Conservation (phyloP, 1,140 invertebrate species). For the Oedothorax gibbosus region DNA sequence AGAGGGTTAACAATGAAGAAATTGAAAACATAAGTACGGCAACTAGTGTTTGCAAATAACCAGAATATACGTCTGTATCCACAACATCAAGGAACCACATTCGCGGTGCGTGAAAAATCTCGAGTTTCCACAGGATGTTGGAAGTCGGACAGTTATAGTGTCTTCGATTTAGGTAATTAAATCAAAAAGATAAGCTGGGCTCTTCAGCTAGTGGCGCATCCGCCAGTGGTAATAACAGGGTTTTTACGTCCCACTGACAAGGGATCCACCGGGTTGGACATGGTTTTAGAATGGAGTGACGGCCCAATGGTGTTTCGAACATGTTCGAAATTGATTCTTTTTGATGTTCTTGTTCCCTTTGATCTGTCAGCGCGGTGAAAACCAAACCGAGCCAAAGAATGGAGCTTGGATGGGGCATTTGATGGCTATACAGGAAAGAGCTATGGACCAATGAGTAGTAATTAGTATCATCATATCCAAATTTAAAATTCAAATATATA, state of each 20-base stretch:
- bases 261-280: conserved; percentile 14
- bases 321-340: conserved; percentile 37
- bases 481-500: too few relatives aligned
- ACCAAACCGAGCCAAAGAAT: too few relatives aligned
- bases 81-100: neutral
- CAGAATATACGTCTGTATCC: too few relatives aligned
- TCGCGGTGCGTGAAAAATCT: conserved; percentile 27
- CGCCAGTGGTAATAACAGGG: conserved; percentile 34
- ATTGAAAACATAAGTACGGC: too few relatives aligned
- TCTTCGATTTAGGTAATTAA: conserved; percentile 32
- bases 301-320: neutral
- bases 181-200: conserved; percentile 24
- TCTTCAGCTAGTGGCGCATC: conserved; percentile 21
- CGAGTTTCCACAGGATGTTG: conserved; percentile 25
- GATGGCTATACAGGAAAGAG: too few relatives aligned
- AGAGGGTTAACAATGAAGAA: too few relatives aligned
- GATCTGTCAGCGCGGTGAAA: neutral
- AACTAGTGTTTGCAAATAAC: too few relatives aligned
- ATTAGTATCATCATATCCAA: too few relatives aligned
- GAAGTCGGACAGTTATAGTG: conserved; percentile 12
- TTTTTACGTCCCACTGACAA: conserved; percentile 25
- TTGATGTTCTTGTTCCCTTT: neutral
- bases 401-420: too few relatives aligned
- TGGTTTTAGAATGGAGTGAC: conserved; percentile 12
- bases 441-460: too few relatives aligned